A percentile compares a stretch with the other conserved stretches of the same genome.
Evolutionary conservation across 2,113 vertebrate species (phyloP).

Genomic region (Strix uralensis): DNA sequence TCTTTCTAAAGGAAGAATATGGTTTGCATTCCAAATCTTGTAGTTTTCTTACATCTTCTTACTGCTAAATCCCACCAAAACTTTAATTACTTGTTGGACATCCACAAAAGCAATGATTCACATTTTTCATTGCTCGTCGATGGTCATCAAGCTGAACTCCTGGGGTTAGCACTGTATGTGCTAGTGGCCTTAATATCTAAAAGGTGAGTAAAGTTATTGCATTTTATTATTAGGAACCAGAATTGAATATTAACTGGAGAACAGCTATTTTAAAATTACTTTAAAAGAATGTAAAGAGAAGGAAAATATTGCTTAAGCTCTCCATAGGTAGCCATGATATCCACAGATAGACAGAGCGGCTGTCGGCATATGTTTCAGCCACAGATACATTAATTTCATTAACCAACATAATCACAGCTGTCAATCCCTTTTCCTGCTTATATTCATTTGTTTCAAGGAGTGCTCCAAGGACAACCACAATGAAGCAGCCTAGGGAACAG

Average conservation of each 20-base stretch:
- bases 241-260: conserved; percentile 8
- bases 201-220: not conserved
- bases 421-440: not conserved
- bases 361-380: not conserved
- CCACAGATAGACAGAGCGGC: not conserved
- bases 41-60: conserved; percentile 38
- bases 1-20: conserved; percentile 56
- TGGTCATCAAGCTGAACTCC: not conserved
- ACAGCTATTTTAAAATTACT: not conserved
- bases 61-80: conserved; percentile 24
- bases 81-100: conserved; percentile 30
- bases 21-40: conserved; percentile 51
- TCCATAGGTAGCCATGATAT: not conserved
- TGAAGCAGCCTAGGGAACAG: not conserved
- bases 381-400: not conserved
- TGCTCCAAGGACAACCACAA: not conserved
- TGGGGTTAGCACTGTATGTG: not conserved
- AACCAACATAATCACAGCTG: not conserved
- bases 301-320: not conserved
- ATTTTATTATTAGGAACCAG: not conserved
- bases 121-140: not conserved
- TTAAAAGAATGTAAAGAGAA: not conserved
- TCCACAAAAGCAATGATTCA: not conserved
- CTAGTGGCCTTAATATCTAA: not conserved
- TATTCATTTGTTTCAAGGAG: not conserved